A percentile compares a stretch with the other conserved stretches of the same genome.
These are phyloP conservation scores for Stomatorhinus ivindoensis DNA, from an alignment of 2,113 vertebrate genomes.

Conservation along the genomic window DNA sequence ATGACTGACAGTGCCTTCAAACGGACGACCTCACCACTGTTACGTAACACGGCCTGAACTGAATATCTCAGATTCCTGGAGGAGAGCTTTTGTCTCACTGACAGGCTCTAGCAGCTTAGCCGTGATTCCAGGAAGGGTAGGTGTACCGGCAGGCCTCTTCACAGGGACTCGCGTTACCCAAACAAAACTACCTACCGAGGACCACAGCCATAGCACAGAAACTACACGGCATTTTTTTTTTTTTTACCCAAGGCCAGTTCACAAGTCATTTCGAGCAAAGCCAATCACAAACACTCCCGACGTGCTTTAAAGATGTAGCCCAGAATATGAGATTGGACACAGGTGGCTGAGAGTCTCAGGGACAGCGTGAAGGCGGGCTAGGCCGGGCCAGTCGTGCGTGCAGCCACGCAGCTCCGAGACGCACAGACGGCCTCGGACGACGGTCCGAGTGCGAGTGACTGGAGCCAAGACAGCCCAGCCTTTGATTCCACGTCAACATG, in stretches of 20 bases:
- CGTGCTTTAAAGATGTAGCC: neutral
- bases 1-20: neutral
- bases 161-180: slow-evolving; percentile 6
- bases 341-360: neutral
- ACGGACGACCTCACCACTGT: slow-evolving; percentile 6
- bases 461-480: slow-evolving; percentile 24
- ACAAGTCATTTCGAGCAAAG: neutral
- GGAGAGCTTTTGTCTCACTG: slow-evolving; percentile 16
- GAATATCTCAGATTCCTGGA: slow-evolving; percentile 13
- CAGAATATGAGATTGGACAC: neutral
- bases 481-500: slow-evolving; percentile 35
- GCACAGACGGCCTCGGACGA: neutral
- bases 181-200: slow-evolving; percentile 19
- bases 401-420: neutral
- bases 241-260: neutral
- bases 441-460: slow-evolving; percentile 29
- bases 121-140: slow-evolving; percentile 8
- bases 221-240: neutral
- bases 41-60: neutral
- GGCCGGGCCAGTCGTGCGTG: neutral
- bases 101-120: neutral
- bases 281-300: neutral
- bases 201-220: neutral
- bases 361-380: neutral
- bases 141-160: neutral